Conservation (phyloP, 2,113 vertebrate genomes). For the Ibidorhyncha struthersii region DNA sequence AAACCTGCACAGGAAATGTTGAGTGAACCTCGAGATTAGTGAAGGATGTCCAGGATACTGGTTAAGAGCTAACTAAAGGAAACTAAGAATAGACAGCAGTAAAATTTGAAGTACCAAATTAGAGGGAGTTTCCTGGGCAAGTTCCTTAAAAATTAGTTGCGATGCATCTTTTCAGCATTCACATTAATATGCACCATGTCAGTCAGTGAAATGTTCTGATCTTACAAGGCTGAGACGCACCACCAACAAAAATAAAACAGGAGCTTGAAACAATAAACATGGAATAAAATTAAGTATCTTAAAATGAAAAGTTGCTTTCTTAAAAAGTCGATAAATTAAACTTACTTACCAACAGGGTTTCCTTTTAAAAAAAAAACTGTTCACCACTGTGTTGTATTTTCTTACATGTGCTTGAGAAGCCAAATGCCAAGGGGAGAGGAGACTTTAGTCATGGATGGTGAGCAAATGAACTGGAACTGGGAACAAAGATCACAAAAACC, state of each 20-base stretch:
- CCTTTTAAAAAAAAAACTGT: background rate
- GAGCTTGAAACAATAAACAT: background rate
- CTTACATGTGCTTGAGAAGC: background rate
- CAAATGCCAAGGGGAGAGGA: background rate
- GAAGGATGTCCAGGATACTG: background rate
- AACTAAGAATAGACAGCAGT: background rate
- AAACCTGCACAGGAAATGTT: background rate
- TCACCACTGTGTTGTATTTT: background rate
- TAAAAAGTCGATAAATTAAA: no score
- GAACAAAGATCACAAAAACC: background rate
- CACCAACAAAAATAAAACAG: background rate
- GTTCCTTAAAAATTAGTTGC: background rate
- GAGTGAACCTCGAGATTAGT: background rate
- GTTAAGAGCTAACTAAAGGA: background rate
- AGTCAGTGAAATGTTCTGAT: background rate
- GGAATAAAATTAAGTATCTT: background rate
- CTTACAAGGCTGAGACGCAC: background rate
- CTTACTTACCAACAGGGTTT: background rate
- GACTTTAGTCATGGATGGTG: background rate
- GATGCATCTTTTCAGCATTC: background rate
- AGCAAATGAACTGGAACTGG: background rate
- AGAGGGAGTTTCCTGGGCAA: background rate
- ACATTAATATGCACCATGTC: background rate
- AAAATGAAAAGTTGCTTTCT: background rate
- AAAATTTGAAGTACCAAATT: background rate